Percentiles rank a stretch among this genome's conserved stretches.
Evolutionary conservation across 2,888 invertebrate genomes (phyloP).

Genomic region (Endomychus coccineus): DNA sequence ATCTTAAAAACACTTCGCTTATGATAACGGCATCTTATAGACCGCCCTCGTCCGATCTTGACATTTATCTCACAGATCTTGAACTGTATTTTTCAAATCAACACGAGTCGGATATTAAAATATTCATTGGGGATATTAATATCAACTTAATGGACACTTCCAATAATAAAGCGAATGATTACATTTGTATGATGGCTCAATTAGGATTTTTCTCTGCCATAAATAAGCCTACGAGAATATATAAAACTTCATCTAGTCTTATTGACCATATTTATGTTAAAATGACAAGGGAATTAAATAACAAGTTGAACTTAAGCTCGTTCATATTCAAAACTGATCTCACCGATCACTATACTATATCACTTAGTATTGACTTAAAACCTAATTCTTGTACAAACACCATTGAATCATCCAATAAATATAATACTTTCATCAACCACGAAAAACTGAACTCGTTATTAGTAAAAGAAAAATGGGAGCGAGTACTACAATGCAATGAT

Average conservation of each 20-base stretch:
- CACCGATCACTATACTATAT: conserved; percentile 6
- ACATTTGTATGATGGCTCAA: neutral
- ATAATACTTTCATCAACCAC: too few species aligned
- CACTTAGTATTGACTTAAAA: too few species aligned
- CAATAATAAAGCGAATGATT: neutral
- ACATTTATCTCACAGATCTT: too few species aligned
- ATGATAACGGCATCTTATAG: too few species aligned
- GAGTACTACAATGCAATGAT: neutral
- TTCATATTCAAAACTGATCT: conserved; percentile 3
- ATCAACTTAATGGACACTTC: neutral
- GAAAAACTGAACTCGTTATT: too few species aligned
- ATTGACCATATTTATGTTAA: conserved; percentile 4
- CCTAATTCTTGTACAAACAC: too few species aligned
- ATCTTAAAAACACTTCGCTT: too few species aligned
- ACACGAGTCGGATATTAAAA: too few species aligned
- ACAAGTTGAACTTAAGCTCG: neutral
- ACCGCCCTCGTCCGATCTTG: too few species aligned
- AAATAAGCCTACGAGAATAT: neutral
- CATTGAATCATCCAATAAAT: too few species aligned
- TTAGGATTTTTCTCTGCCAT: neutral
- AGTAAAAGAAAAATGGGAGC: too few species aligned
- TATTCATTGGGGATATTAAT: conserved; percentile 2
- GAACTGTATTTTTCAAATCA: too few species aligned
- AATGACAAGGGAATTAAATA: neutral
- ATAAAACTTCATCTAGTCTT: neutral